Conservation (phyloP, 2,888 invertebrate species). For the Drosophila kanekoi region DNA sequence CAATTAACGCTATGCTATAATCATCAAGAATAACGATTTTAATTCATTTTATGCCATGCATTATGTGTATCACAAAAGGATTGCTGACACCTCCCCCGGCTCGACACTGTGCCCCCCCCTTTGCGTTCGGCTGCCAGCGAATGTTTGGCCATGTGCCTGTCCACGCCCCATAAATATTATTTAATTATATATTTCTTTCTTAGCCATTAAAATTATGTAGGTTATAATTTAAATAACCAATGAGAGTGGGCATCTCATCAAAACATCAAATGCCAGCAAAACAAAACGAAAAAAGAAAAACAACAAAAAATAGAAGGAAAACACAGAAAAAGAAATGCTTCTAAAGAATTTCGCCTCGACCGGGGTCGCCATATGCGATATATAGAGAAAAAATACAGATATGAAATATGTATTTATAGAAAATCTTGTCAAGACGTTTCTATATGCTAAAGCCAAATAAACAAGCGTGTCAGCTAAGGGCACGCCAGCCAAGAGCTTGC, state of each 20-base stretch:
- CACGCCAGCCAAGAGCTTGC: slow-evolving; percentile 12
- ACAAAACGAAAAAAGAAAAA: slow-evolving; percentile 26
- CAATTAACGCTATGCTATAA: slow-evolving; percentile 36
- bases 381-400: slow-evolving; percentile 34
- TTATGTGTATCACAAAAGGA: slow-evolving; percentile 31
- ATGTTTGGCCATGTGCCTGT: slow-evolving; percentile 76
- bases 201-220: slow-evolving; percentile 77
- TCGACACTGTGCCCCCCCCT: slow-evolving; percentile 1
- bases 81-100: slow-evolving; percentile 10
- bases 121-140: slow-evolving; percentile 13
- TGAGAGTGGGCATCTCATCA: slow-evolving; percentile 53
- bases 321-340: slow-evolving; percentile 58
- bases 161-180: slow-evolving; percentile 77
- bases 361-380: slow-evolving; percentile 68
- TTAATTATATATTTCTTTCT: slow-evolving; percentile 70
- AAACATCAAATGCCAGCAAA: slow-evolving; percentile 57
- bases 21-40: slow-evolving; percentile 5
- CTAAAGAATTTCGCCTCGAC: slow-evolving; percentile 77
- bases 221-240: slow-evolving; percentile 75
- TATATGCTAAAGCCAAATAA: slow-evolving; percentile 46
- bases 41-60: slow-evolving; percentile 10
- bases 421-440: slow-evolving; percentile 65
- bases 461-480: slow-evolving; percentile 60
- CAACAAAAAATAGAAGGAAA: slow-evolving; percentile 16
- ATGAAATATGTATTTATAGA: slow-evolving; percentile 69